phyloP scores from a whole-genome alignment of 35 echinoderm and acorn worm genomes.

The Patiria miniata region DNA sequence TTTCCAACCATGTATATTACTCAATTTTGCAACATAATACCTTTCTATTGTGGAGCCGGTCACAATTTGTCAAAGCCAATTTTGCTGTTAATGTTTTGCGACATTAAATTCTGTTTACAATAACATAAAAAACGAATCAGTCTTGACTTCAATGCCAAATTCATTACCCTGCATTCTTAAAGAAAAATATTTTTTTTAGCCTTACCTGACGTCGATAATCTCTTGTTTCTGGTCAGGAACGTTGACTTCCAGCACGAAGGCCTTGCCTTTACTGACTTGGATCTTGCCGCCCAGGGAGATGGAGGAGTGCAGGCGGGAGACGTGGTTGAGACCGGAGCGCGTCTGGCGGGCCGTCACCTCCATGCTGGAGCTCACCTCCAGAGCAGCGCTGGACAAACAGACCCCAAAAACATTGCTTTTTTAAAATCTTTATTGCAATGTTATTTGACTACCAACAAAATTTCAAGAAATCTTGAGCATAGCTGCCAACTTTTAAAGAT shows the following conservation, averaged over 20 bases:
- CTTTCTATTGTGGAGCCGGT: too few relatives aligned
- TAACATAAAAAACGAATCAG: too few relatives aligned
- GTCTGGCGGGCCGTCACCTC: conserved; percentile 59
- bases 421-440: not conserved
- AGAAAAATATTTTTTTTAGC: not conserved
- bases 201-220: conserved; percentile 78
- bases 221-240: conserved; percentile 71
- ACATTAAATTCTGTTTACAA: too few relatives aligned
- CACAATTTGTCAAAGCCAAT: too few relatives aligned
- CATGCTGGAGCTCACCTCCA: conserved; percentile 76
- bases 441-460: too few relatives aligned
- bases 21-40: too few relatives aligned
- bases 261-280: conserved; percentile 45
- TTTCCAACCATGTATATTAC: too few relatives aligned
- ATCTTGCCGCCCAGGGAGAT: conserved; percentile 69
- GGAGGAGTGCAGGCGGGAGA: conserved; percentile 50
- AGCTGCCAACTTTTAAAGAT: not conserved
- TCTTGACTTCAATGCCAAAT: too few relatives aligned
- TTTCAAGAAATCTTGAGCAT: not conserved
- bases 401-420: not conserved
- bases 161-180: too few relatives aligned
- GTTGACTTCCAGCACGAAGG: conserved; percentile 60
- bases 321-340: conserved; percentile 67
- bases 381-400: conserved; percentile 58
- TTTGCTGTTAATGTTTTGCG: too few relatives aligned